Evolutionary conservation across 2,888 invertebrate species (phyloP), one percentile per base, ranked within the genome.

Genomic region (Alloplasta piceator): DNA sequence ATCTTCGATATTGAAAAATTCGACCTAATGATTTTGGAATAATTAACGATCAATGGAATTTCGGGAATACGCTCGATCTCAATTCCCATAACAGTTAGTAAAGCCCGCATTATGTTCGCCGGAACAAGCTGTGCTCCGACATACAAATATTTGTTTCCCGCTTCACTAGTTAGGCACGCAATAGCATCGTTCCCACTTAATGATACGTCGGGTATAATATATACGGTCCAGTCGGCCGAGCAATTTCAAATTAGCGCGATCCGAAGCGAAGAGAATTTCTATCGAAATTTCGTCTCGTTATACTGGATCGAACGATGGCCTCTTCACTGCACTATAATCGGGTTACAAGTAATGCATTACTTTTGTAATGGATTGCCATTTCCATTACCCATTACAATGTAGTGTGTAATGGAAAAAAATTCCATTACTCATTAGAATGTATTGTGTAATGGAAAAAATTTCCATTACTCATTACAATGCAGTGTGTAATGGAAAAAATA

Each of bases 71-170:
- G 26, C 14, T n/a, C n/a, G n/a, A n/a, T n/a, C 12, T 16, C n/a
- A 10, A 60, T 52, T 50, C 26, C 38, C 41, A 73, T 43, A 63
- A 52, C 52, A 36, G 61, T 63, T 61, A 64, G 26, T 43, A 73
- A 77, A 77, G 63, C 38, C 52, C 46, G 46, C 76, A 64, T 61
- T 38, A 52, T 67, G 10, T 38, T 14, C 61, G 38, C n/a, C 61
- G 39, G 41, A 77, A 76, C 55, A 48, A 55, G 56, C 76, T 39
- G 14, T 38, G 46, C n/a, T n/a, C n/a, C 38, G 12, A 61, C 14
- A 38, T 61, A 77, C 76, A 70, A 64, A 77, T 77, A 63, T 77
- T 70, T 77, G 70, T 46, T 77, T 64, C 56, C 48, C 48, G 70
- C n/a, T 70, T 48, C 70, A 39, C 43, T 64, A 55, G 70, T 63